Conservation (phyloP, 2,113 vertebrate species). For the Mellivora capensis region DNA sequence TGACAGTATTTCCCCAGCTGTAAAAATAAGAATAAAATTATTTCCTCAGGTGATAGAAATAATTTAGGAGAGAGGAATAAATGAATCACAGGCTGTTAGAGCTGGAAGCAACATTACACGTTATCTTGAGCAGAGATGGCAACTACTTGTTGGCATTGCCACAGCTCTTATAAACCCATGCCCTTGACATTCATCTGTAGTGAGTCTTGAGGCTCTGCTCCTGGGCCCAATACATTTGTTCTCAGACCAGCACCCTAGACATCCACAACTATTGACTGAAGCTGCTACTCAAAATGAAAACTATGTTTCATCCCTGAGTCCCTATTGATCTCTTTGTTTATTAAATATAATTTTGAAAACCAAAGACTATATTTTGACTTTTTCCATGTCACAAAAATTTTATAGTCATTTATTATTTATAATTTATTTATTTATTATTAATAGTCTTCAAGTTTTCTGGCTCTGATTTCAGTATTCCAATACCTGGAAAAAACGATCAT, state of each 20-base stretch:
- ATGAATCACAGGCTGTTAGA: neutral
- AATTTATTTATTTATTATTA: neutral
- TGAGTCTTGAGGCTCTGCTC: neutral
- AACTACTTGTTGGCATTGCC: neutral
- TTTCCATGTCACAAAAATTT: neutral
- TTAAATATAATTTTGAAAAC: neutral
- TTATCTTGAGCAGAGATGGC: neutral
- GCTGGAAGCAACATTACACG: neutral
- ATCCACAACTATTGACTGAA: neutral
- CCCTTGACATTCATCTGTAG: accelerated
- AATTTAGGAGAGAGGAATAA: neutral
- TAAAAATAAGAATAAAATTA: conserved; percentile 54
- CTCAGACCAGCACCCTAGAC: neutral
- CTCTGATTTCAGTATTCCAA: neutral
- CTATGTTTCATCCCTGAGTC: neutral
- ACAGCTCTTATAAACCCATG: accelerated
- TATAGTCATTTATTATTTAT: neutral
- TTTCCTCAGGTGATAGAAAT: conserved; percentile 16
- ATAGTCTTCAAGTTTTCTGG: neutral
- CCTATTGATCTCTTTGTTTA: neutral
- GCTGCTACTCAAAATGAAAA: neutral
- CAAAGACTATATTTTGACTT: neutral
- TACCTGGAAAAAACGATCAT: neutral
- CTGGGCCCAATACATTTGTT: neutral
- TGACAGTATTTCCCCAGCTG: conserved; percentile 13